These are phyloP conservation scores for Pipistrellus pipistrellus DNA, from an alignment of 2,797 vertebrate genomes.

Conservation along the genomic window DNA sequence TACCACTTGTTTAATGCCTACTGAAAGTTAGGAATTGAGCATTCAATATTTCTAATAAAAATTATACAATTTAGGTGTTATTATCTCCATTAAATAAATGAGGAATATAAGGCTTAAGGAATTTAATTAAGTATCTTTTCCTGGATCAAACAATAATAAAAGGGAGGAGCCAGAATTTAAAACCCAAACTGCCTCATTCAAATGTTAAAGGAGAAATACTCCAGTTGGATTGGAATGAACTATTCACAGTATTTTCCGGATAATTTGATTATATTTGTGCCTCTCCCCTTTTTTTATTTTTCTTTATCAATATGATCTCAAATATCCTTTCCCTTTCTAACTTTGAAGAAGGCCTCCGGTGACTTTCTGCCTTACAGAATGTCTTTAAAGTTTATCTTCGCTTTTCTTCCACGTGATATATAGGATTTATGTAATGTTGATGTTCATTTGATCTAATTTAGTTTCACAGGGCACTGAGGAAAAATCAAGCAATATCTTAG, in stretches of 20 bases:
- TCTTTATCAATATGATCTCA: background rate
- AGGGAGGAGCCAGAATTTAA: background rate
- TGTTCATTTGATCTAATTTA: background rate
- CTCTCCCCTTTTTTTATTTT: background rate
- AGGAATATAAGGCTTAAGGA: constrained; percentile 13
- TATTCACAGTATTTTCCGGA: background rate
- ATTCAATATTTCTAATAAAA: background rate
- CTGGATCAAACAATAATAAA: background rate
- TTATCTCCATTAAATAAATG: background rate
- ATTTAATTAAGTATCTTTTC: background rate
- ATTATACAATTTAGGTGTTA: background rate
- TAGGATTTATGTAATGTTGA: background rate
- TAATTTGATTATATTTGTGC: background rate
- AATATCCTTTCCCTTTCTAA: constrained; percentile 13
- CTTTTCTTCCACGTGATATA: background rate
- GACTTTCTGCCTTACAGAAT: background rate
- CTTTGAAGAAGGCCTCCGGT: background rate
- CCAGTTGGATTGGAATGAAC: background rate
- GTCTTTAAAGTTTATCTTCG: background rate
- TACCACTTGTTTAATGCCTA: background rate
- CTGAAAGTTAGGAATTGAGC: background rate
- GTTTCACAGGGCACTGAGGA: background rate
- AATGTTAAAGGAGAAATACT: background rate
- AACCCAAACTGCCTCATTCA: background rate
- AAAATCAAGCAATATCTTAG: constrained; percentile 9